Base-by-base conservation (phyloP, 2,888 invertebrate species). In the Lepas anatifera region DNA sequence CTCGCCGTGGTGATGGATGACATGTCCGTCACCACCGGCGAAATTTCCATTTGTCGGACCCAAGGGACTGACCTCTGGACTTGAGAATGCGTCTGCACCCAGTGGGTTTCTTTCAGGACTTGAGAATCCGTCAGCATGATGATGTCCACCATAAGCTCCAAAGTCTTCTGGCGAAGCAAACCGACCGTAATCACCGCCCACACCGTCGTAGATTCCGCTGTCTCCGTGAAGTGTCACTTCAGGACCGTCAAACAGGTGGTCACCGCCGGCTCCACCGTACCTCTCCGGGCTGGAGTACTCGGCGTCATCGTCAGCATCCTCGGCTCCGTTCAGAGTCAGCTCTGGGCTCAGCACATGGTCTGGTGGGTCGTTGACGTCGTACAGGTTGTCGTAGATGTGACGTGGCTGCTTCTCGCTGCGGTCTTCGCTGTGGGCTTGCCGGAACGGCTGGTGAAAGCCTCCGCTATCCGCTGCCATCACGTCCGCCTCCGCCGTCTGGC, bases 281-380 rank as follows among this genome's bases (percentile, higher is more conserved):
- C n/a, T n/a, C n/a, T n/a, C n/a, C n/a, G n/a, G n/a, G n/a, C n/a
- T n/a, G n/a, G n/a, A n/a, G n/a, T n/a, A n/a, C n/a, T n/a, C n/a
- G n/a, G n/a, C n/a, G n/a, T n/a, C n/a, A n/a, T n/a, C 43, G 43
- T 1, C 43, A 25, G 48, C 32, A 1, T 13, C 16, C 13, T 68
- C 68, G 18, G 41, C 16, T 18, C 25, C 22, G 37, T 39, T 13
- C 58, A 41, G 63, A 7, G 39, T 29, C 10, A 25, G 41, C 69
- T 69, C 69, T 7, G 48, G 69, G 25, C 63, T 39, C 22, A 37
- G 35, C 13, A 32, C 67, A 32, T 25, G 3, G 18, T 32, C 39
- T 7, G 46, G 58, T 10, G 58, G 58, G 58, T 58, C 68, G 50
- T 50, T 68, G 29, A 39, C 50, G 39, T 39, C 68, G 71, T 39